These are phyloP conservation scores for Batillaria attramentaria DNA, from an alignment of 1,140 invertebrate species.

Conservation along the genomic window DNA sequence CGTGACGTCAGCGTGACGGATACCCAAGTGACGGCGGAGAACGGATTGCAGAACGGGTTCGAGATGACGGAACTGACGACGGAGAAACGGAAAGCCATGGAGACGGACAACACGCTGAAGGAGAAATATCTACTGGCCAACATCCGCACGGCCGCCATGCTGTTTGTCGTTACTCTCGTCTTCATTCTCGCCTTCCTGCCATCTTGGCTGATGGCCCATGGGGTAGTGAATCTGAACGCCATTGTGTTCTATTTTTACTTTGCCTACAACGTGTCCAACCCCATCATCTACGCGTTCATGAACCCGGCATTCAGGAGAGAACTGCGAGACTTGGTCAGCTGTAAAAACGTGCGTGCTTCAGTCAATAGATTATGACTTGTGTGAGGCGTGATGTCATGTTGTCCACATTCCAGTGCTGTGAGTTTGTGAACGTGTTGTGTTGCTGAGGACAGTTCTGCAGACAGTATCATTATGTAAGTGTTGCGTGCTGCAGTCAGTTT, in stretches of 20 bases:
- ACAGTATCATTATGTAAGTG: too few species aligned
- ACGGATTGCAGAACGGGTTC: background rate
- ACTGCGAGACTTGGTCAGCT: constrained; percentile 46
- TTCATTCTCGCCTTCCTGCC: constrained; percentile 67
- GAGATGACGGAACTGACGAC: constrained; percentile 19
- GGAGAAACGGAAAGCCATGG: constrained; percentile 35
- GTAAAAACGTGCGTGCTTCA: too few species aligned
- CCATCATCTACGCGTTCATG: constrained; percentile 70
- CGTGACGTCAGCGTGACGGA: constrained; percentile 51
- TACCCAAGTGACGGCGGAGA: constrained; percentile 22
- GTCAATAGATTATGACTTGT: too few species aligned
- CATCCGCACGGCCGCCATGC: constrained; percentile 65
- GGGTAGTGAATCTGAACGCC: constrained; percentile 53
- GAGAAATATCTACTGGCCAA: constrained; percentile 63
- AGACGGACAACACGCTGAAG: constrained; percentile 43
- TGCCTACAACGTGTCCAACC: constrained; percentile 67
- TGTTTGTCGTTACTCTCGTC: constrained; percentile 68
- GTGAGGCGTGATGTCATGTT: too few species aligned
- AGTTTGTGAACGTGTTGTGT: too few species aligned
- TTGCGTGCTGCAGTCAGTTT: too few species aligned
- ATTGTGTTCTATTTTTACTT: constrained; percentile 69
- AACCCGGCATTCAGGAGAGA: constrained; percentile 67
- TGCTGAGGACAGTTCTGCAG: too few species aligned
- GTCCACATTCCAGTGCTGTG: too few species aligned
- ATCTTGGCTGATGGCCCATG: constrained; percentile 63